Evolutionary conservation across 2,888 invertebrate species (phyloP), one percentile per base, ranked within the genome.

Genomic region (Merodon equestris): DNA sequence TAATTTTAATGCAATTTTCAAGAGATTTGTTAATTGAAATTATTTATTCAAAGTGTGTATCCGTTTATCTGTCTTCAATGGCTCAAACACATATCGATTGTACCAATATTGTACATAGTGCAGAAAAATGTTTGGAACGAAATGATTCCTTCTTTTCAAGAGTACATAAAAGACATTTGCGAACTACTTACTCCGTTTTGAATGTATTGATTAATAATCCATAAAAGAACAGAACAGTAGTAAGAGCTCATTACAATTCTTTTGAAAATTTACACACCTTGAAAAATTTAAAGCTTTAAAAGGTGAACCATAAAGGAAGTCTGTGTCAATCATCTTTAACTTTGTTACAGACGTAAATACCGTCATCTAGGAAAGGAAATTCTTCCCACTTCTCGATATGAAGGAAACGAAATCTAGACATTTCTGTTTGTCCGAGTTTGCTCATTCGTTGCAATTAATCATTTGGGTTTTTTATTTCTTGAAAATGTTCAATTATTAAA

Each of bases 151-250:
- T n/a, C n/a, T n/a, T n/a, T n/a, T n/a, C n/a, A n/a, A n/a, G n/a
- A n/a, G n/a, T n/a, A n/a, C n/a, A n/a, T n/a, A n/a, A n/a, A n/a
- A n/a, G n/a, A n/a, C n/a, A n/a, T n/a, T n/a, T n/a, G n/a, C n/a
- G n/a, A n/a, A n/a, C 17, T 72, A 83, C 83, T 83, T 82, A 83
- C 83, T 82, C 82, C 66, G 82, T 53, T 45, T 81, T 81, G 74
- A 81, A 75, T 73, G 45, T 73, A 63, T 63, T 42, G 68, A 82
- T 75, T 34, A 86, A 84, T 88, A 88, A 87, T 88, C 88, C 88
- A 86, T 87, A 86, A 85, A 87, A 84, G 82, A 88, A 84, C 85
- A 87, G 87, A 88, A 86, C 88, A 88, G 88, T 87, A 88, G 88
- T 88, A 88, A 88, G 88, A 88, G 88, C 86, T 88, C 88, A 88